Conservation (phyloP, 2,888 invertebrate species). For the Keiferia lycopersicella region DNA sequence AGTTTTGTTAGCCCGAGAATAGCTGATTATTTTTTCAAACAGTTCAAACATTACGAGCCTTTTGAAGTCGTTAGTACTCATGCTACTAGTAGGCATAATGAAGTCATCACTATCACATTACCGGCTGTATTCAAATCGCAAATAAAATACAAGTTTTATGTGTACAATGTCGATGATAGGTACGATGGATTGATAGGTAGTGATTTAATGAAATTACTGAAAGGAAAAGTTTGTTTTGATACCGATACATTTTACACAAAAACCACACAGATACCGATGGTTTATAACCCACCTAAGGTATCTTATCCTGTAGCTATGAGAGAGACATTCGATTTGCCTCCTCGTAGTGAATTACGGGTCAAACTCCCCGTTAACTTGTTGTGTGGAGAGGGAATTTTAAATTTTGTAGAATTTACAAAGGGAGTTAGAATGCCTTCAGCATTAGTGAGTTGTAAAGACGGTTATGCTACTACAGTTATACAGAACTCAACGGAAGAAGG, state of each 20-base stretch:
- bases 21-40: slow-evolving; percentile 26
- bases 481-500: slow-evolving; percentile 28
- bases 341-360: not conserved
- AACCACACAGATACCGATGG: not conserved
- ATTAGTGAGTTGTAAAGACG: slow-evolving; percentile 27
- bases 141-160: slow-evolving; percentile 28
- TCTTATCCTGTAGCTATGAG: not conserved
- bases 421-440: slow-evolving; percentile 36
- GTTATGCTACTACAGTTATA: slow-evolving; percentile 31
- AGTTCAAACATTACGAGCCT: slow-evolving; percentile 30
- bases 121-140: too few relatives aligned
- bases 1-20: slow-evolving; percentile 31
- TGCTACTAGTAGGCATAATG: too few relatives aligned
- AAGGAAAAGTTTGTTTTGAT: slow-evolving; percentile 13
- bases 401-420: slow-evolving; percentile 24
- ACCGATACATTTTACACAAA: not conserved
- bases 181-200: slow-evolving; percentile 27
- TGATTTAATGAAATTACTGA: slow-evolving; percentile 29
- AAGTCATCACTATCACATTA: slow-evolving; percentile 10
- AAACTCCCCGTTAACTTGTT: slow-evolving; percentile 23
- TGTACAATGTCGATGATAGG: slow-evolving; percentile 29
- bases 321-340: not conserved
- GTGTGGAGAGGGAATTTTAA: slow-evolving; percentile 22
- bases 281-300: too few relatives aligned
- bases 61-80: slow-evolving; percentile 30